These are phyloP conservation scores for Altica lythri DNA, from an alignment of 2,888 invertebrate species.

Conservation along the genomic window DNA sequence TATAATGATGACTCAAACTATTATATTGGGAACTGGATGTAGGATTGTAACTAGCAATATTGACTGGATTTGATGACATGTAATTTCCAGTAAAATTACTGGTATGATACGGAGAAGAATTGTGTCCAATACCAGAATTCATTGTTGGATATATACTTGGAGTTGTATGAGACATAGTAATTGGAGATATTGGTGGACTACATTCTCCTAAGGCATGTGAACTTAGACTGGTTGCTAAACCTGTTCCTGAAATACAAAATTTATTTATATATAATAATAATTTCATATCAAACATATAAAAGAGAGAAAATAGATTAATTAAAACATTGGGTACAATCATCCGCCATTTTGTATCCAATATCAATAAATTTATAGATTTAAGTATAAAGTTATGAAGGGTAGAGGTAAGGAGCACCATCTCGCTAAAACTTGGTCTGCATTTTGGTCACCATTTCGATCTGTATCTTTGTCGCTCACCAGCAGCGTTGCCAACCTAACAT, in stretches of 20 bases:
- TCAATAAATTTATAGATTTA: no score
- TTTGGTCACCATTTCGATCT: no score
- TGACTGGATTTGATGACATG: slow-evolving; percentile 42
- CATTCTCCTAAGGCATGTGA: slow-evolving; percentile 72
- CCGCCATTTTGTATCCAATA: no score
- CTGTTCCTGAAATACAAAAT: slow-evolving; percentile 56
- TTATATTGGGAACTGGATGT: slow-evolving; percentile 52
- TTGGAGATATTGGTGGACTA: slow-evolving; percentile 62
- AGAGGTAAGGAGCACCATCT: no score
- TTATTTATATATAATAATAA: no score
- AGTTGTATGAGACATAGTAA: slow-evolving; percentile 58
- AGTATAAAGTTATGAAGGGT: no score
- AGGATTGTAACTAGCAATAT: slow-evolving; percentile 41
- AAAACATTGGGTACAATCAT: no score
- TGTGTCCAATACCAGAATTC: slow-evolving; percentile 34
- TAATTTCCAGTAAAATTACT: slow-evolving; percentile 45
- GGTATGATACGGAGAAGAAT: slow-evolving; percentile 51
- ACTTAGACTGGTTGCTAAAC: slow-evolving; percentile 70
- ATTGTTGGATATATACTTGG: slow-evolving; percentile 59
- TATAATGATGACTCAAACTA: slow-evolving; percentile 49
- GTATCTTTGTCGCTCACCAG: no score
- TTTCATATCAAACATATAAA: no score
- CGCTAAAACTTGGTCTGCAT: no score
- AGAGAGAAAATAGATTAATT: no score
- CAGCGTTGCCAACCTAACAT: no score